phyloP scores from a whole-genome alignment of 2,113 vertebrate genomes.

The Triplophysa tibetana region DNA sequence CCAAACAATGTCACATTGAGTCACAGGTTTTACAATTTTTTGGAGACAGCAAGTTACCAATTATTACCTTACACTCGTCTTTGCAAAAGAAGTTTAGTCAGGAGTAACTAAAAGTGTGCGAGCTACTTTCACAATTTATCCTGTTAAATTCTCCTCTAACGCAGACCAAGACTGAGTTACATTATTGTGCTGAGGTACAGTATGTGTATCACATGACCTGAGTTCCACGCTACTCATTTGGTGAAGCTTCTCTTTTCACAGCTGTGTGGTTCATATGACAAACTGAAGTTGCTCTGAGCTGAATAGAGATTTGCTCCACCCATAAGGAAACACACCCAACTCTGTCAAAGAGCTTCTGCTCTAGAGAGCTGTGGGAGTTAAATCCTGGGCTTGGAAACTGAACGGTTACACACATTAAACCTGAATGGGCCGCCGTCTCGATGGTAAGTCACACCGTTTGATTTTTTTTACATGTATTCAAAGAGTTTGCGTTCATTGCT shows the following conservation, averaged over 20 bases:
- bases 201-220: constrained; percentile 43
- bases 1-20: too few relatives aligned
- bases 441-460: constrained; percentile 35
- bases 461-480: neutral
- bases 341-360: constrained; percentile 13
- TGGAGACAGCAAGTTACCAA: too few relatives aligned
- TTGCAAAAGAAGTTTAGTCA: too few relatives aligned
- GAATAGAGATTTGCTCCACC: constrained; percentile 4
- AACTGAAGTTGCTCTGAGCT: neutral
- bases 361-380: neutral
- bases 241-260: neutral
- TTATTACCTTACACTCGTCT: too few relatives aligned
- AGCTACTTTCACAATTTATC: neutral
- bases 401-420: neutral
- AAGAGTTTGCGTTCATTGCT: neutral
- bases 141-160: neutral
- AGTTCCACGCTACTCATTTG: neutral
- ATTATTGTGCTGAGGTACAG: neutral
- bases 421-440: neutral
- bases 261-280: constrained; percentile 5
- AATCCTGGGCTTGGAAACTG: neutral
- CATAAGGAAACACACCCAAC: neutral
- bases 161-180: neutral
- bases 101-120: too few relatives aligned
- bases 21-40: too few relatives aligned